Evolutionary conservation across 1,140 invertebrate genomes (phyloP).

Genomic region (Aphidius ervi): DNA sequence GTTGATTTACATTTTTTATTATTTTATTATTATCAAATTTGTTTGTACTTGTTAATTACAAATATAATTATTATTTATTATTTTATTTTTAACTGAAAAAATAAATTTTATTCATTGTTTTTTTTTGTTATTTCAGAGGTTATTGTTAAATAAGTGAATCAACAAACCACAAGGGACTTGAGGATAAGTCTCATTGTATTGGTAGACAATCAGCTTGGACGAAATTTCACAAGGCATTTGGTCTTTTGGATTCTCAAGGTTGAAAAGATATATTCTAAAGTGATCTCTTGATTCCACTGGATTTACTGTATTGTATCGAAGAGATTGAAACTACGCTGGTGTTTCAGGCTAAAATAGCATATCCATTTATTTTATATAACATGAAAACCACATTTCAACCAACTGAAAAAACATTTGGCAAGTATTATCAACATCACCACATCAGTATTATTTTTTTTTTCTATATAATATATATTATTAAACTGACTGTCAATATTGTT

Average conservation of each 20-base stretch:
- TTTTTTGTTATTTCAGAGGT: no score
- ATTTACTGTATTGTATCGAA: constrained; percentile 9
- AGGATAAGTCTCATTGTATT: neutral
- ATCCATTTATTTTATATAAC: neutral
- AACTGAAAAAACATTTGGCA: neutral
- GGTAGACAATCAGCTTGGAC: neutral
- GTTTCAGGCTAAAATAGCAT: no score
- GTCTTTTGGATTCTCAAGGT: neutral
- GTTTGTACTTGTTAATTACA: no score
- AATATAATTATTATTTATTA: no score
- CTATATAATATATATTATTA: no score
- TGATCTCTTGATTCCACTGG: constrained; percentile 12
- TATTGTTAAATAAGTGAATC: neutral
- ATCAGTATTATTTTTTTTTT: no score
- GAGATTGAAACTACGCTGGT: constrained; percentile 2
- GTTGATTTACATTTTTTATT: no score
- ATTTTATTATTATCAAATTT: no score
- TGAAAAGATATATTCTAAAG: neutral
- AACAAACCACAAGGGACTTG: constrained; percentile 7
- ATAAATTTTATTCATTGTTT: no score
- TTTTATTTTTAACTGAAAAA: no score
- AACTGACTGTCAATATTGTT: no score
- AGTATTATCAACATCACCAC: no score
- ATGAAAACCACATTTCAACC: constrained; percentile 6
- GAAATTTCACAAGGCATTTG: constrained; percentile 8